Evolutionary conservation across 2,888 invertebrate species (phyloP).

Genomic region (Diloba caeruleocephala): DNA sequence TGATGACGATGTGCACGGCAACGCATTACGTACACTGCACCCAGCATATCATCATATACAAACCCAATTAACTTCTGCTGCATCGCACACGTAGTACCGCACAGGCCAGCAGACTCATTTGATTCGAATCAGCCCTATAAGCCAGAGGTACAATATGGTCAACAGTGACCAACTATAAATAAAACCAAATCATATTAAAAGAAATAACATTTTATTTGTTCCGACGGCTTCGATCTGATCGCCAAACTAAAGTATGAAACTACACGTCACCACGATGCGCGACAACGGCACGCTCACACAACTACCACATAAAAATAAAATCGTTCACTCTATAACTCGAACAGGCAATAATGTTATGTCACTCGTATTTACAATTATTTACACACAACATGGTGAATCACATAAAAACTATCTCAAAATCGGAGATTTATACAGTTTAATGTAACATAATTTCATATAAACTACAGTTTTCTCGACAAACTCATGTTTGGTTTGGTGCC

Average conservation of each 20-base stretch:
- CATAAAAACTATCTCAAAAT: slow-evolving; percentile 49
- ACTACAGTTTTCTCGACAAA: slow-evolving; percentile 38
- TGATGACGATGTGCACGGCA: no score
- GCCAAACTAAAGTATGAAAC: slow-evolving; percentile 54
- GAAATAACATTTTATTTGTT: slow-evolving; percentile 83
- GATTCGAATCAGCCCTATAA: no score
- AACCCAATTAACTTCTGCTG: no score
- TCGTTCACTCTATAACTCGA: slow-evolving; percentile 59
- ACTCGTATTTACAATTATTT: slow-evolving; percentile 68
- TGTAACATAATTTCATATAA: slow-evolving; percentile 55
- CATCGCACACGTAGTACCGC: no score
- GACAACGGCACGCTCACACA: slow-evolving; percentile 24
- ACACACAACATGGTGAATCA: slow-evolving; percentile 54
- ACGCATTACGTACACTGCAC: no score
- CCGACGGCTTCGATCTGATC: slow-evolving; percentile 64
- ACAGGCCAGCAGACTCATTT: no score
- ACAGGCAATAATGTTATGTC: slow-evolving; percentile 53
- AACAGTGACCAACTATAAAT: no score
- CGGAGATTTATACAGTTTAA: slow-evolving; percentile 39
- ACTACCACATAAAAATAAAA: slow-evolving; percentile 57
- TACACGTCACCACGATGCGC: slow-evolving; percentile 33
- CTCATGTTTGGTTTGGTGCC: slow-evolving; percentile 45
- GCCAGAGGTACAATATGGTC: no score
- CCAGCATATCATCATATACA: no score
- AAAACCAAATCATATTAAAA: slow-evolving; percentile 64